Base-by-base conservation (phyloP, 2,113 vertebrate genomes). In the Aphyosemion australe region DNA sequence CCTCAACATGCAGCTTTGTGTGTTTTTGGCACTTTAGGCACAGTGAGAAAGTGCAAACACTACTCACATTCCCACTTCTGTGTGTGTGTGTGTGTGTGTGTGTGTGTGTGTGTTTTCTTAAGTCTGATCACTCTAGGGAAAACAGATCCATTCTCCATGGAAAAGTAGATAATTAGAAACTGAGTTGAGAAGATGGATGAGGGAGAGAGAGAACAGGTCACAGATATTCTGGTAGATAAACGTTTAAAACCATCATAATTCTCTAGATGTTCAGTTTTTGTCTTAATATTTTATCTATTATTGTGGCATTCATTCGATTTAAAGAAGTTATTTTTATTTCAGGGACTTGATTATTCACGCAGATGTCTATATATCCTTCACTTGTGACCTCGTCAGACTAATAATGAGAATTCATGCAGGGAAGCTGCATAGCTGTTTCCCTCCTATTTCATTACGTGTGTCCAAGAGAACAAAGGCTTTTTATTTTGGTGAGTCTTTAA, bases 1-100 rank as follows among this genome's bases (percentile, higher is more conserved):
- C 39, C 53, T 76, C 72, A 46, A 72, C 61, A 45, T 82, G 79
- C 45, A 69, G 60, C 71, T 65, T 70, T 41, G 32, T 53, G 67
- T 65, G 49, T 64, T 21, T 70, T 58, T 80, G 43, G 49, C 48
- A 26, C 19, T 65, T 37, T 19, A 64, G 48, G 70, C 47, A 41
- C 47, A 74, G 20, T 16, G 57, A 74, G 49, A 72, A 63, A 49
- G 57, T 72, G 39, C 63, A 69, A 73, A 65, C 43, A 75, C 26
- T 31, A 12, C 31, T 46, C 16, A 45, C 46, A 50, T 19, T 18
- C 32, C 16, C 11, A 9, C 32, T 10, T n/a, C 10, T 65, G 21
- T 48, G 26, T 72, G 31, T 72, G 37, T 74, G 31, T 68, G 37
- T 52, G 3, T 53, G 59, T 55, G 37, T 74, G 31, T 68, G 37